Base-by-base conservation (phyloP, 2,797 vertebrate genomes). In the Tokudaia muenninki region DNA sequence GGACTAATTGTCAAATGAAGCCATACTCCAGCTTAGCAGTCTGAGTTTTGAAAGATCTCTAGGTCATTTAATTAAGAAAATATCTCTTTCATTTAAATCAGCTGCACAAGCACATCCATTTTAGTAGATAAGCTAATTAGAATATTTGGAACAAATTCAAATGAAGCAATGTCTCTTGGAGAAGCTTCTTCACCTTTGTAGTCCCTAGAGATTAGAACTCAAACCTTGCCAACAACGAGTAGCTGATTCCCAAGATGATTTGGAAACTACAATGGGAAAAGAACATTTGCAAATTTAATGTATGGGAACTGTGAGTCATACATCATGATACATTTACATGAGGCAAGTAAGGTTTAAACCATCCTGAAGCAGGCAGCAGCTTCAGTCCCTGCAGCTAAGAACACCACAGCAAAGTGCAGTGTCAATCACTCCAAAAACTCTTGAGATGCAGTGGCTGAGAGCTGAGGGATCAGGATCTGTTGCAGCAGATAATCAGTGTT, bases 391-490 rank as follows among this genome's bases (percentile, higher is more conserved):
- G 10, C 7, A 44, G 9, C 10, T 31, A 57, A 88, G 34, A 3
- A 31, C 1, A 74, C 8, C 26, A 19, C 24, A 41, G n/a, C 52
- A 59, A 88, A 57, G 14, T 4, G 22, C 8, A 12, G 50, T 57
- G 24, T 37, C 50, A 47, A 6, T 37, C 9, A 94, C 1, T 1
- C 5, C 29, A 57, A 26, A 21, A 57, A 37, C 1, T 1, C 8
- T 34, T 65, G 57, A 86, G 1, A 3, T n/a, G 59, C 47, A 31
- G 14, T 82, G 7, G 1, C 6, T 47, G 29, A 94, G 10, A 57
- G 12, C 6, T 6, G 37, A 3, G 47, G 1, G 1, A 6, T 12
- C 34, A 26, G 5, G 17, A 37, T n/a, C 8, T 78, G 4, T 7
- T 17, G 5, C 22, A 29, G 11, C 11, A 44, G 29, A 37, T 31